A percentile compares a stretch with the other conserved stretches of the same genome.
Conservation (phyloP, 2,888 invertebrate species). For the Dorcus parallelipipedus region DNA sequence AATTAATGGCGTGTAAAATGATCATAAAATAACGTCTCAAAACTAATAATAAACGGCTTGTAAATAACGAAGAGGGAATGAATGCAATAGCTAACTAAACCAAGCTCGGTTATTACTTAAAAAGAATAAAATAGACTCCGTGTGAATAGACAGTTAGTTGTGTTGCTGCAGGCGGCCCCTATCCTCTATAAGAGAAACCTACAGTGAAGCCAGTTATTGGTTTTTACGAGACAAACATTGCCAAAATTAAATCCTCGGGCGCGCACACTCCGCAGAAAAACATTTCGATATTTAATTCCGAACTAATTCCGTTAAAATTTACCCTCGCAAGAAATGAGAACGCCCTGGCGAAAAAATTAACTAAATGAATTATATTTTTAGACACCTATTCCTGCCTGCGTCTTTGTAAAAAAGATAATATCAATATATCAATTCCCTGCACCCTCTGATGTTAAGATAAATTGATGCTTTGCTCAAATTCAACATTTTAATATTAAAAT, state of each 20-base stretch:
- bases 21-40: slow-evolving; percentile 1
- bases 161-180: slow-evolving; percentile 24
- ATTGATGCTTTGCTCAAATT: too few species aligned
- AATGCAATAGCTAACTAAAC: slow-evolving; percentile 36
- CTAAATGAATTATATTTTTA: too few species aligned
- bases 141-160: slow-evolving; percentile 40
- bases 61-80: slow-evolving; percentile 21
- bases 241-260: slow-evolving; percentile 49
- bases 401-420: too few species aligned
- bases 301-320: slow-evolving; percentile 44
- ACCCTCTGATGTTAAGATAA: too few species aligned
- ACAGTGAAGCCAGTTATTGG: slow-evolving; percentile 43
- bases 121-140: slow-evolving; percentile 42
- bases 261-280: slow-evolving; percentile 46
- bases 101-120: slow-evolving; percentile 40
- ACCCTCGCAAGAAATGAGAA: slow-evolving; percentile 14
- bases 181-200: slow-evolving; percentile 30
- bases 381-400: too few species aligned
- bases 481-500: neutral
- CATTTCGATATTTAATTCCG: slow-evolving; percentile 50
- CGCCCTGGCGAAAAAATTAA: neutral
- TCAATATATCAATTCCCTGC: too few species aligned
- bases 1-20: too few species aligned
- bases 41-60: slow-evolving; percentile 3
- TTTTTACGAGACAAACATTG: slow-evolving; percentile 51